Evolutionary conservation across 2,888 invertebrate genomes (phyloP), one percentile per base, ranked within the genome.

Genomic region (Troilus luridus): DNA sequence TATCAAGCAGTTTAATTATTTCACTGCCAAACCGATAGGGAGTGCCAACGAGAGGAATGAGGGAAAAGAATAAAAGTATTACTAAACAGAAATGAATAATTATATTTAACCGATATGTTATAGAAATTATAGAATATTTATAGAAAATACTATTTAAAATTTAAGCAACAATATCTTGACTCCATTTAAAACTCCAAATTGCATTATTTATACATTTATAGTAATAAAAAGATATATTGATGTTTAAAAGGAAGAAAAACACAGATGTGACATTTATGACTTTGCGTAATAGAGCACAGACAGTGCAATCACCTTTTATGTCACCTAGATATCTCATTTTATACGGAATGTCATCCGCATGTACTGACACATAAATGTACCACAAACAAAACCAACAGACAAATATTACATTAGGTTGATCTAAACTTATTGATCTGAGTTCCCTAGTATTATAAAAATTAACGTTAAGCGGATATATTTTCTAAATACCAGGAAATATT

Each of bases 1-100:
- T 77, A 41, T 77, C 72, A 77, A 77, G 72, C 41, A 77, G 72
- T 77, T 77, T 77, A 77, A 77, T 77, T 77, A 77, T 77, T 77
- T 77, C 72, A 41, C 17, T 17, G 41, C 19, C 24, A 41, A 77
- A 77, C 27, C 27, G 21, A 77, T 14, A 17, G 72, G 72, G 72
- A 77, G 72, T 14, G 72, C 27, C 24, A 17, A 41, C 6, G 41
- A 14, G 41, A 17, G 41, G 41, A 24, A 41, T 41, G 19, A 77
- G 6, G 41, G 41, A 24, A 41, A 77, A 77, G 6, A 27, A 77
- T 17, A 11, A 12, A 72, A 41, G 17, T 27, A 41, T 41, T 77
- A 17, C 41, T 77, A 21, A 41, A 77, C 27, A 27, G 6, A 27
- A 12, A 27, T 27, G 11, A 11, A 64, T 62, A 5, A 59, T 12